Conservation (phyloP, 2,888 invertebrate species). For the Platycnemis pennipes region DNA sequence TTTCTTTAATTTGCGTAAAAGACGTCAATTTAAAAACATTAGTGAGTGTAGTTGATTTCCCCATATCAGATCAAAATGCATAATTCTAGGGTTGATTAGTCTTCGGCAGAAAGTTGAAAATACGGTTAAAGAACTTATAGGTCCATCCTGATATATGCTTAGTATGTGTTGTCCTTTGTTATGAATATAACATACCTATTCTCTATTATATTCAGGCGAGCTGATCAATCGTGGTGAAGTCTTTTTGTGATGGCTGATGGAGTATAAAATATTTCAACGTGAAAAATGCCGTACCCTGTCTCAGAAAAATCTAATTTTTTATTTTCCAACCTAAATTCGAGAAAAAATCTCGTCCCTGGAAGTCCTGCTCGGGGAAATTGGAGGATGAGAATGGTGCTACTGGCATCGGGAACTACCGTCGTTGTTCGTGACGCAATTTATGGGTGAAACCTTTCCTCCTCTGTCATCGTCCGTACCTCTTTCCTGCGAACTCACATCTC, state of each 20-base stretch:
- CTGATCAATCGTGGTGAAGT: background rate
- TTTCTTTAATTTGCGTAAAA: too few relatives aligned
- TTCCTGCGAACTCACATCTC: background rate
- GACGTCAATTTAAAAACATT: too few relatives aligned
- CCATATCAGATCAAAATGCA: too few relatives aligned
- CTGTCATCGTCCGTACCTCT: background rate
- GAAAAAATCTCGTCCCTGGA: background rate
- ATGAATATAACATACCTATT: too few relatives aligned
- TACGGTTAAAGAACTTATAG: too few relatives aligned
- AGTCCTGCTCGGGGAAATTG: background rate
- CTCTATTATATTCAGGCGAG: too few relatives aligned
- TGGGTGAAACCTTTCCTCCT: background rate
- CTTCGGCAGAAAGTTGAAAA: too few relatives aligned
- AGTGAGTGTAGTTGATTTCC: too few relatives aligned
- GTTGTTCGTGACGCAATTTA: slow-evolving; percentile 31
- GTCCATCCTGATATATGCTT: too few relatives aligned
- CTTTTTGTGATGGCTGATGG: background rate
- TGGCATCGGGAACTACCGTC: background rate
- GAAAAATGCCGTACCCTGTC: background rate
- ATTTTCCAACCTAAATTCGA: background rate
- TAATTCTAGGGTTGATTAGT: too few relatives aligned
- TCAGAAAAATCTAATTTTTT: background rate
- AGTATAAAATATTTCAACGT: background rate
- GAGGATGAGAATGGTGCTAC: background rate
- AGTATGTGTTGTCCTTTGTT: too few relatives aligned